Conservation (phyloP, 64 coral and sea anemone genomes). For the Trachythela sp. region DNA sequence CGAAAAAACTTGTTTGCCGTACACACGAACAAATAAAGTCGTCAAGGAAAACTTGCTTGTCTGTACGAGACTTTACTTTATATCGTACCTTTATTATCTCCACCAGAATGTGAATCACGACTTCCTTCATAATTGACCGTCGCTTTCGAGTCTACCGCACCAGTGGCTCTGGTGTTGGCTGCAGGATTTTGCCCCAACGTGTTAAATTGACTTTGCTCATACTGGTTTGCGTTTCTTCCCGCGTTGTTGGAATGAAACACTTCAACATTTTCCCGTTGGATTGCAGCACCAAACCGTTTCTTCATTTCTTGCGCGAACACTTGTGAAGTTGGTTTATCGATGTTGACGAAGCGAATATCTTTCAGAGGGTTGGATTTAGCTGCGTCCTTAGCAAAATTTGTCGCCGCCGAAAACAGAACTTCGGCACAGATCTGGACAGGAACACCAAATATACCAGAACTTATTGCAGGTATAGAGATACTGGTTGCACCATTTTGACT, state of each 20-base stretch:
- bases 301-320: slow-evolving; percentile 59
- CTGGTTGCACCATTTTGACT: not conserved
- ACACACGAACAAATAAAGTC: too few relatives aligned
- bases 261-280: not conserved
- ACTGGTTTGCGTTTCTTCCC: not conserved
- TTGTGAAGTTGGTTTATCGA: slow-evolving; percentile 39
- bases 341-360: slow-evolving; percentile 61
- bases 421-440: slow-evolving; percentile 53
- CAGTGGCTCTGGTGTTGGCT: too few relatives aligned
- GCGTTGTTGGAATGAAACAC: not conserved
- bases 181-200: too few relatives aligned
- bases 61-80: too few relatives aligned
- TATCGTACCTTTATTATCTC: too few relatives aligned
- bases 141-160: too few relatives aligned
- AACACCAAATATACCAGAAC: slow-evolving; percentile 51
- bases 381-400: not conserved
- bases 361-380: not conserved
- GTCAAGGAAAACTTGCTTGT: too few relatives aligned
- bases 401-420: slow-evolving; percentile 44
- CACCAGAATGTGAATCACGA: too few relatives aligned
- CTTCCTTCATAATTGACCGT: too few relatives aligned
- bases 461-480: slow-evolving; percentile 55
- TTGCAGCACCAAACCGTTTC: slow-evolving; percentile 15
- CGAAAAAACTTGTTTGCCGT: too few relatives aligned
- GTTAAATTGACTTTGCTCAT: not conserved